Conservation (phyloP, 2,113 vertebrate species). For the Pygoscelis adeliae region DNA sequence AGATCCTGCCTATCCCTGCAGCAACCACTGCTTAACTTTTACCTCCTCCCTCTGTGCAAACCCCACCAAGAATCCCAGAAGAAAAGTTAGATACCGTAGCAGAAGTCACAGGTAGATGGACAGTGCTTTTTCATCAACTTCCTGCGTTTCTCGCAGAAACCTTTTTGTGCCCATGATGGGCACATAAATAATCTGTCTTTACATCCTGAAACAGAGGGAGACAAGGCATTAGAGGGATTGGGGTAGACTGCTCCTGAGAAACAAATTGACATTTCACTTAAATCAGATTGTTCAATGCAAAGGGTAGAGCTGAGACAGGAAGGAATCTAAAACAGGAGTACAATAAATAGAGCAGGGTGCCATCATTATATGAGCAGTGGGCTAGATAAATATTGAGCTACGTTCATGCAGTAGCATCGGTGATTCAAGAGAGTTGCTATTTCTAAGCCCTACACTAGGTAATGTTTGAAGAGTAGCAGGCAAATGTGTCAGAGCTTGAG, state of each 20-base stretch:
- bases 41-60: not conserved
- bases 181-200: constrained; percentile 90
- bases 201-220: constrained; percentile 79
- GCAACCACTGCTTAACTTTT: not conserved
- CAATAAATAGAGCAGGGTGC: too few relatives aligned
- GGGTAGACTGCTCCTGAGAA: not conserved
- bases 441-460: not conserved
- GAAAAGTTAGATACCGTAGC: constrained; percentile 78
- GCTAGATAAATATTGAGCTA: not conserved
- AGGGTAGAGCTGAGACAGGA: not conserved
- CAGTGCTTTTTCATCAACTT: constrained; percentile 94
- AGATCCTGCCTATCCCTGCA: not conserved
- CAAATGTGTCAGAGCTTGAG: not conserved
- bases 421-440: not conserved
- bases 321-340: fast-evolving
- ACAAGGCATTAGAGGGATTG: fast-evolving
- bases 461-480: not conserved
- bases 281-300: not conserved
- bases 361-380: fast-evolving
- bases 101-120: constrained; percentile 94
- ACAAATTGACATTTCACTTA: not conserved
- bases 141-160: constrained; percentile 86
- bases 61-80: not conserved
- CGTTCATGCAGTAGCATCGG: not conserved
- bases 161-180: constrained; percentile 85